Conservation (phyloP, 2,888 invertebrate species). For the Acholoe squamosa region DNA sequence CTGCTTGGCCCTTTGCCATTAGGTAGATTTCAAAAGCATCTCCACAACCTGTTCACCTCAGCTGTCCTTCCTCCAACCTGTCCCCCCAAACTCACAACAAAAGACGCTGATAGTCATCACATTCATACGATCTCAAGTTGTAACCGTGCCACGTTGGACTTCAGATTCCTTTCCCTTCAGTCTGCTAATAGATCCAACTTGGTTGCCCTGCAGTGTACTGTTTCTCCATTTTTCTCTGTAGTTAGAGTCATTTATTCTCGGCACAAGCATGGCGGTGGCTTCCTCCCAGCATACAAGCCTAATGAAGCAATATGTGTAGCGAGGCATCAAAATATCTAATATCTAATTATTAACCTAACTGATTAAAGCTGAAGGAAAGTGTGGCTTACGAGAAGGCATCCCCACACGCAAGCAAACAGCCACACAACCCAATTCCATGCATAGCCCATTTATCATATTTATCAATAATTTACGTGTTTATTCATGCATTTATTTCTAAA, state of each 20-base stretch:
- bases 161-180: not conserved
- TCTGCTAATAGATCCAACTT: not conserved
- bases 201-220: not conserved
- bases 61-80: not conserved
- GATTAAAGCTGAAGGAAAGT: not conserved
- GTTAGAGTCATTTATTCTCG: not conserved
- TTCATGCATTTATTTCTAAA: not conserved
- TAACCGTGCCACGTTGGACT: not conserved
- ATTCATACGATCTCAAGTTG: not conserved
- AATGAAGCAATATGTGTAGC: conserved; percentile 42
- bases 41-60: not conserved
- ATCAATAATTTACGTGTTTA: not conserved
- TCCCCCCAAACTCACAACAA: not conserved
- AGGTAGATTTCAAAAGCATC: not conserved
- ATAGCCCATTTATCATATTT: too few relatives aligned
- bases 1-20: not conserved
- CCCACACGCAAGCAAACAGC: too few relatives aligned
- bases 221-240: not conserved
- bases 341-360: not conserved
- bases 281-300: not conserved
- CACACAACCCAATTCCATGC: too few relatives aligned
- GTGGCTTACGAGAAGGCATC: too few relatives aligned
- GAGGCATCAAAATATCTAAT: conserved; percentile 34
- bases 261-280: not conserved
- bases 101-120: conserved; percentile 1